Evolutionary conservation across 2,113 vertebrate genomes (phyloP).

Genomic region (Sigmodon hispidus): DNA sequence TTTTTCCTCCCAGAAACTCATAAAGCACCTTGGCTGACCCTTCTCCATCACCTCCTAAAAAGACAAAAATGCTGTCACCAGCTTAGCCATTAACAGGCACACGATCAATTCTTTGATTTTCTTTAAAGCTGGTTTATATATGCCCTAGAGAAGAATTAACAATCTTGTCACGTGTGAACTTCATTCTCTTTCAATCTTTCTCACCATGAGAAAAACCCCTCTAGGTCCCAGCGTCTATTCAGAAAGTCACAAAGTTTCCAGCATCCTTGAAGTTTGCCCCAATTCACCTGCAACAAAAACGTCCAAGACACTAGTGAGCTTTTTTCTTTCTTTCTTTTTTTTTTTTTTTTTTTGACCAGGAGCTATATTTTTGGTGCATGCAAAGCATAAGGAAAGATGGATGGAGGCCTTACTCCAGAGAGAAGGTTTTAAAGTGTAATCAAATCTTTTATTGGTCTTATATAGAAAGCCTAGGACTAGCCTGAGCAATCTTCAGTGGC

Average conservation of each 20-base stretch:
- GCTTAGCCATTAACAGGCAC: slow-evolving; percentile 54
- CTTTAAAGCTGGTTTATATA: slow-evolving; percentile 54
- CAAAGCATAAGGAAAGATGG: slow-evolving; percentile 38
- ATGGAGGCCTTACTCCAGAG: slow-evolving; percentile 38
- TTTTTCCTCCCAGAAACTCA: slow-evolving; percentile 26
- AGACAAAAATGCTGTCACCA: slow-evolving; percentile 63
- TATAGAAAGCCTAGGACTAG: slow-evolving; percentile 45
- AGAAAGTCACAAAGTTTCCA: slow-evolving; percentile 66
- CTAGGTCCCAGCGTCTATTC: slow-evolving; percentile 48
- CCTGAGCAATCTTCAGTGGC: background rate
- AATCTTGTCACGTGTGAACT: background rate
- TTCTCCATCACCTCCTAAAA: slow-evolving; percentile 67
- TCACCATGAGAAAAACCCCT: slow-evolving; percentile 37
- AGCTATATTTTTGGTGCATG: slow-evolving; percentile 49
- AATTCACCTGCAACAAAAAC: slow-evolving; percentile 50
- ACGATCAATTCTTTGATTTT: slow-evolving; percentile 62
- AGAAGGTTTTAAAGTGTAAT: slow-evolving; percentile 53
- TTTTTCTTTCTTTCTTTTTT: background rate
- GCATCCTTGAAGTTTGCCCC: slow-evolving; percentile 55
- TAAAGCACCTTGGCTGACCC: slow-evolving; percentile 62
- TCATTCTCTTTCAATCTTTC: slow-evolving; percentile 61
- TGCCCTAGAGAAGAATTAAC: slow-evolving; percentile 55
- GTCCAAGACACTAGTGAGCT: background rate
- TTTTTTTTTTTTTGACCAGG: slow-evolving; percentile 11
- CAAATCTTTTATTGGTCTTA: slow-evolving; percentile 41